phyloP scores from a whole-genome alignment of 2,888 invertebrate genomes.

The Iselma pallidipennis region DNA sequence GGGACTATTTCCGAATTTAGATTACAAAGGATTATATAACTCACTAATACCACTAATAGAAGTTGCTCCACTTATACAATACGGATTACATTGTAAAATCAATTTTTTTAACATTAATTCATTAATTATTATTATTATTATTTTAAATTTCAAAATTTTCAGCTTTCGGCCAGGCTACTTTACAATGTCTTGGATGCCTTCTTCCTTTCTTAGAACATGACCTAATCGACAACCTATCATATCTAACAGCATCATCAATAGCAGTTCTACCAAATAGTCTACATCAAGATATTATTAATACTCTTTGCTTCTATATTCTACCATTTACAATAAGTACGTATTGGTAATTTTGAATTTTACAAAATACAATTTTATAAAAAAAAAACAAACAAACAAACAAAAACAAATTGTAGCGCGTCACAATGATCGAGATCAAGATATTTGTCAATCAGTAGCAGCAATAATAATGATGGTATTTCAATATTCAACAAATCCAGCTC shows the following conservation, averaged over 20 bases:
- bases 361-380: no score
- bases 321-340: slow-evolving; percentile 92
- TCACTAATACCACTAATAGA: slow-evolving; percentile 90
- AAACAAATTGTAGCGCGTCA: slow-evolving; percentile 57
- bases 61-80: slow-evolving; percentile 89
- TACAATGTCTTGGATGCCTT: slow-evolving; percentile 93
- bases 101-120: slow-evolving; percentile 8
- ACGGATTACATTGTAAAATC: slow-evolving; percentile 77
- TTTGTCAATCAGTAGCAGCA: slow-evolving; percentile 85
- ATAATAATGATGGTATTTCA: slow-evolving; percentile 98
- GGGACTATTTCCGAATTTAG: slow-evolving; percentile 92
- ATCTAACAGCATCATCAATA: slow-evolving; percentile 91
- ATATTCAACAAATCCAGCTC: slow-evolving; percentile 91
- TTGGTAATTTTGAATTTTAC: not conserved
- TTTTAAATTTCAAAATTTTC: slow-evolving; percentile 46
- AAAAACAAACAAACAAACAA: no score
- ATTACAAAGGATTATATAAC: slow-evolving; percentile 95
- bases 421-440: slow-evolving; percentile 74
- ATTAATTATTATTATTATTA: not conserved
- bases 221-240: slow-evolving; percentile 92
- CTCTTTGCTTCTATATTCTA: slow-evolving; percentile 92
- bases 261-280: slow-evolving; percentile 87
- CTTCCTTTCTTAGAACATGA: slow-evolving; percentile 97
- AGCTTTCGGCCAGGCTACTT: slow-evolving; percentile 92
- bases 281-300: slow-evolving; percentile 93